Percentiles rank a stretch among this genome's conserved stretches.
phyloP scores from a whole-genome alignment of 2,797 vertebrate species.

The Discoglossus pictus region DNA sequence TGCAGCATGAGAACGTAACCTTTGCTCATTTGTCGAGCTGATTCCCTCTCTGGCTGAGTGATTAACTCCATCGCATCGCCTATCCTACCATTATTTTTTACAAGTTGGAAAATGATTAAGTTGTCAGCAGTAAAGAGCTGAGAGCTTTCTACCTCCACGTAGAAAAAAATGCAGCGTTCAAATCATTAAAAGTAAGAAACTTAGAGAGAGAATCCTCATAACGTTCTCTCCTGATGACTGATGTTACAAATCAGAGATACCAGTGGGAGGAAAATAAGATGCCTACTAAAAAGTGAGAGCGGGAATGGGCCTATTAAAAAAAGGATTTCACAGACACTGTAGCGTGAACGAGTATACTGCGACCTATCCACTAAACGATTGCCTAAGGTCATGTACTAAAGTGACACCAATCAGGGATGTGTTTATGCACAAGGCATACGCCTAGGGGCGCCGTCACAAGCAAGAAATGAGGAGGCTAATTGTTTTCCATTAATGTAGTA shows the following conservation, averaged over 20 bases:
- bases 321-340: background rate
- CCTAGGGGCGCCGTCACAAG: too few relatives aligned
- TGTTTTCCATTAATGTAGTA: too few relatives aligned
- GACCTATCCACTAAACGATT: too few relatives aligned
- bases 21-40: slow-evolving; percentile 19
- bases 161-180: background rate
- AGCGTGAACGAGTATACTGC: background rate
- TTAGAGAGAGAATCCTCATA: slow-evolving; percentile 2
- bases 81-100: slow-evolving; percentile 26
- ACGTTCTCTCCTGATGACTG: slow-evolving; percentile 9
- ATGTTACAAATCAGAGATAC: slow-evolving; percentile 25
- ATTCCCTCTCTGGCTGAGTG: background rate
- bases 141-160: slow-evolving; percentile 14
- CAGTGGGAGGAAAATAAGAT: slow-evolving; percentile 4
- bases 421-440: too few relatives aligned
- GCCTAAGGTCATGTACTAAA: too few relatives aligned
- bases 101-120: slow-evolving; percentile 32
- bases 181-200: slow-evolving; percentile 26
- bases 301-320: too few relatives aligned
- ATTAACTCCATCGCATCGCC: slow-evolving; percentile 3
- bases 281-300: slow-evolving; percentile 7
- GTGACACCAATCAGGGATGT: too few relatives aligned
- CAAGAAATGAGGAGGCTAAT: too few relatives aligned
- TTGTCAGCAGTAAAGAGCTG: slow-evolving; percentile 24
- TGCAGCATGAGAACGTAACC: slow-evolving; percentile 5